phyloP scores from a whole-genome alignment of 1,140 invertebrate genomes.

The Calycopis cecrops region DNA sequence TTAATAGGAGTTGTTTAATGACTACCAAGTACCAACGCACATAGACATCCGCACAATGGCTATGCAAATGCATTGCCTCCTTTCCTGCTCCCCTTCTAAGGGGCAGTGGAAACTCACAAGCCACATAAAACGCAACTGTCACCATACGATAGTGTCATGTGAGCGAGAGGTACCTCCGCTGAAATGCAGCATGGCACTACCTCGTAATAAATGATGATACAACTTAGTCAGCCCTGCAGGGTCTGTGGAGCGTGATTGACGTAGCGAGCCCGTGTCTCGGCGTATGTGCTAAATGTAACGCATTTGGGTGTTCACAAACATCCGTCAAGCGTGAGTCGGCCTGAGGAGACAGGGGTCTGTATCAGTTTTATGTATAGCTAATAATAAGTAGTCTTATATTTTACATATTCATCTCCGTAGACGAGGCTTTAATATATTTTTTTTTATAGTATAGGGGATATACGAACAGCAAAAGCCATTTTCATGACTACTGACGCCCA shows the following conservation, averaged over 20 bases:
- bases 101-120: too few species aligned
- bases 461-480: too few species aligned
- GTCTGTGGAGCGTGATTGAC: constrained; percentile 3
- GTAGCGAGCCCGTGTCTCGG: neutral
- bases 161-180: neutral
- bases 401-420: neutral
- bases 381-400: neutral
- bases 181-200: too few species aligned
- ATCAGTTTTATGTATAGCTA: neutral
- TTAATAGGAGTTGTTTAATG: too few species aligned
- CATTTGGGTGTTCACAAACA: neutral
- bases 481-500: too few species aligned
- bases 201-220: neutral
- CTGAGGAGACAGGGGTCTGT: neutral
- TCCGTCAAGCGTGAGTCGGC: neutral
- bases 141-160: too few species aligned
- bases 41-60: too few species aligned
- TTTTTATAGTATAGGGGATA: too few species aligned
- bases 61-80: too few species aligned
- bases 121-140: too few species aligned
- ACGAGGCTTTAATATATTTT: neutral
- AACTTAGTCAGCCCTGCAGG: neutral
- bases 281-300: neutral
- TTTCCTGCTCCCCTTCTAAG: too few species aligned
- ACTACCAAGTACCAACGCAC: too few species aligned